Conservation (phyloP, 2,888 invertebrate genomes). For the Hipparchia semele region DNA sequence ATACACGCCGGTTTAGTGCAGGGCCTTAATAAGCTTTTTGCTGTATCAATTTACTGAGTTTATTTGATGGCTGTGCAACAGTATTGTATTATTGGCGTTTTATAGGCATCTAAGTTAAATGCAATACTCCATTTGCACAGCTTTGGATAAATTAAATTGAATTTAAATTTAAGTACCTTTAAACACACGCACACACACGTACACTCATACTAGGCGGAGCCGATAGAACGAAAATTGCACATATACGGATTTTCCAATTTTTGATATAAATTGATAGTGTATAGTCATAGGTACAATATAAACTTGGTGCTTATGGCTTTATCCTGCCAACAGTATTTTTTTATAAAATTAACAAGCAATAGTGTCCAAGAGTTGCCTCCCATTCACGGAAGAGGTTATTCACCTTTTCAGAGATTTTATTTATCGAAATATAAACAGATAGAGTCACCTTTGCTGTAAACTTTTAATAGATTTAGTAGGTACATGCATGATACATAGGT, state of each 20-base stretch:
- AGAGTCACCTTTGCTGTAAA: not conserved
- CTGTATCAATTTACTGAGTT: slow-evolving; percentile 62
- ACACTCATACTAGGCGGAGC: too few species aligned
- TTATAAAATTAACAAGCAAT: too few species aligned
- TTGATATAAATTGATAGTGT: too few species aligned
- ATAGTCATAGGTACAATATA: too few species aligned
- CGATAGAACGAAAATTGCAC: too few species aligned
- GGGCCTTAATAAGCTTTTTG: slow-evolving; percentile 64
- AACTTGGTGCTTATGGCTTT: too few species aligned
- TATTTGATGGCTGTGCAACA: slow-evolving; percentile 31
- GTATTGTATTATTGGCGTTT: slow-evolving; percentile 22
- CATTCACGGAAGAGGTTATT: too few species aligned
- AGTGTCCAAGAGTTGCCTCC: too few species aligned
- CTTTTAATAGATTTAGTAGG: not conserved
- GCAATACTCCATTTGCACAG: slow-evolving; percentile 11
- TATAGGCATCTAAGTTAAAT: not conserved
- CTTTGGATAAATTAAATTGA: not conserved
- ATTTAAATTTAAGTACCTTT: not conserved
- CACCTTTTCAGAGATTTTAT: not conserved
- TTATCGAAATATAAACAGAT: not conserved
- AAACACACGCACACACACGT: too few species aligned
- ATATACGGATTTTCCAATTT: too few species aligned
- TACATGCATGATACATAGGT: slow-evolving; percentile 16
- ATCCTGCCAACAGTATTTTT: too few species aligned
- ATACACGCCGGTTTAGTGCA: slow-evolving; percentile 61